Evolutionary conservation across 1,140 invertebrate species (phyloP), one percentile per base, ranked within the genome.

Genomic region (Acromyrmex heyeri): DNA sequence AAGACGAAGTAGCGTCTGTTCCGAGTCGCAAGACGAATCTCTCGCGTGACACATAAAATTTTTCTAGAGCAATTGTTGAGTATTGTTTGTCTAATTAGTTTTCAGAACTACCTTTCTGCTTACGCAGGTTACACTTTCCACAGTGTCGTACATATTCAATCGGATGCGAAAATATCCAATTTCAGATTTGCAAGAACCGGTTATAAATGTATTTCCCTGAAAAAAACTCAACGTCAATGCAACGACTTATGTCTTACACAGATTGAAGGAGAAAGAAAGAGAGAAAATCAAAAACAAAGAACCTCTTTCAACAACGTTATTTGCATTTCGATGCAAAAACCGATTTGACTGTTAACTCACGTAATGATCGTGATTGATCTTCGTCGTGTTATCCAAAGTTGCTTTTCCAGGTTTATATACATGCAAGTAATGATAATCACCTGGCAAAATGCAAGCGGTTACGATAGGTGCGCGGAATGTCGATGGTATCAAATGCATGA

Each of bases 101-200:
- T 3, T 3, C 14, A 14, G 48, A 50, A 50, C 91, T 86, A 96
- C 95, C 85, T 95, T 95, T 92, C 95, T 95, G 0, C 95, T 96
- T 12, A 96, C 92, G 86, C 97, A 97, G 1, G 96, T 96, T 44
- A 97, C 93, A 0, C 95, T 94, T 83, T 96, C 96, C 5, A 97
- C 94, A 21, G 93, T 93, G 69, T 96, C 95, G 55, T 94, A 93
- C 10, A 91, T 89, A 91, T 97, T 96, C 34, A 97, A 90, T 88
- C 96, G 95, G 21, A 97, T 91, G 50, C 96, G 93, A 91, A 97
- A 97, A 89, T 96, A 97, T 27, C 94, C 95, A 64, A 92, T 90
- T 50, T 95, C 93, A 50, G 95, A 95, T 16, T 92, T 94, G 24
- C 92, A 93, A 83, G 93, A 93, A 59, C 95, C 96, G 34, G 95